Conservation (phyloP, 2,113 vertebrate genomes). For the Lampris megalopsis region DNA sequence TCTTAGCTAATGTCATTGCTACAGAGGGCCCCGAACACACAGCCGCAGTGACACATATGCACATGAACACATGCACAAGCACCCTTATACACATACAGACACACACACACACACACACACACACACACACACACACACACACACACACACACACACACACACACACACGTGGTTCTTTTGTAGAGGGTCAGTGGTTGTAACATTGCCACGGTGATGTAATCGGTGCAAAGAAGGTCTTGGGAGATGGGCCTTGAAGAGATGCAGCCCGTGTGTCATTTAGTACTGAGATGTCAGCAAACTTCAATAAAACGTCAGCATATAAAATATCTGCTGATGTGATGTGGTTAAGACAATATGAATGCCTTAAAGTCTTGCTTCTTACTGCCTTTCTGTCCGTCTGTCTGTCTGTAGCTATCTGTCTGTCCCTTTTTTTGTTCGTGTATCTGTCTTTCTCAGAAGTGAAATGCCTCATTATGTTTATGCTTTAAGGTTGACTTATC, state of each 20-base stretch:
- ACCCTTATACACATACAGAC: neutral
- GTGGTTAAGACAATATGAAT: too few relatives aligned
- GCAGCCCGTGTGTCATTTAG: neutral
- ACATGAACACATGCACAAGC: neutral
- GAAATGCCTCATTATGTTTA: too few relatives aligned
- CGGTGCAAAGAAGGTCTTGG: constrained; percentile 7
- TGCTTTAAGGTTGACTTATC: too few relatives aligned
- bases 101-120: neutral
- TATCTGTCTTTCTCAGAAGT: too few relatives aligned
- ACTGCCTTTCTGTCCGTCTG: too few relatives aligned
- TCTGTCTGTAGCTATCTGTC: too few relatives aligned
- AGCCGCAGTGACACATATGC: neutral
- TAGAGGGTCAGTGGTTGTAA: constrained; percentile 8
- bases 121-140: neutral
- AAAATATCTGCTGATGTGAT: neutral
- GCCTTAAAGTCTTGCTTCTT: too few relatives aligned
- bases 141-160: too few relatives aligned
- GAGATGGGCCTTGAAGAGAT: neutral
- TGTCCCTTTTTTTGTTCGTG: too few relatives aligned
- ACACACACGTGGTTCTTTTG: neutral
- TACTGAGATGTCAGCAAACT: neutral
- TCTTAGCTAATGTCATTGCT: constrained; percentile 5
- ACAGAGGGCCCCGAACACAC: neutral
- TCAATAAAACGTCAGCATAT: constrained; percentile 1
- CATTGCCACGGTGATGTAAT: constrained; percentile 7